These are phyloP conservation scores for Gasterosteus aculeatus DNA, from an alignment of 2,113 vertebrate species.

Conservation along the genomic window DNA sequence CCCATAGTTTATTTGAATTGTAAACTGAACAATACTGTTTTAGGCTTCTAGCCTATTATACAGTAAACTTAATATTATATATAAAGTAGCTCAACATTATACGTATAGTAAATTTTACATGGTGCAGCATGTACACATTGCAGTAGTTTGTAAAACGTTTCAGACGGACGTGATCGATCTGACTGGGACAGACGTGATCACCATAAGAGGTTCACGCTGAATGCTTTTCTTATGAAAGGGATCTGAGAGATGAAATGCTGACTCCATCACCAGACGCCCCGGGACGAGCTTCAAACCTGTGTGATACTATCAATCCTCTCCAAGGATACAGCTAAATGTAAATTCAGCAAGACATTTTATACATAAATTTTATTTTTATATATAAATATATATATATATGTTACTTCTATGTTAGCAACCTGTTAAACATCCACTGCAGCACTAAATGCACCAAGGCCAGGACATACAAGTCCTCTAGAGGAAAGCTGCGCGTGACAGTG, in stretches of 20 bases:
- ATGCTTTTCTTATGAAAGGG: neutral
- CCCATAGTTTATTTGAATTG: neutral
- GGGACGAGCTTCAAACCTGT: slow-evolving; percentile 20
- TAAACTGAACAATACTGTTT: neutral
- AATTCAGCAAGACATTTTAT: slow-evolving; percentile 19
- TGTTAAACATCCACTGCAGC: slow-evolving; percentile 11
- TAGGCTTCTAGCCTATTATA: neutral
- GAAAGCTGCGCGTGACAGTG: slow-evolving; percentile 20
- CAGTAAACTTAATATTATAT: neutral
- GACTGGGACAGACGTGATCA: neutral
- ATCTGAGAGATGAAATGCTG: slow-evolving; percentile 23
- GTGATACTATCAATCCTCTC: slow-evolving; percentile 30
- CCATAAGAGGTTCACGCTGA: neutral
- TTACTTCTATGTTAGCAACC: neutral
- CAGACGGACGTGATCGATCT: neutral
- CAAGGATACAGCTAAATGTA: slow-evolving; percentile 1
- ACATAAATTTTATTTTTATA: no score
- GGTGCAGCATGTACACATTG: no score
- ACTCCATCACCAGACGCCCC: slow-evolving; percentile 16
- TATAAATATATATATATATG: no score
- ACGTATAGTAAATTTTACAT: neutral
- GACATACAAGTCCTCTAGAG: neutral
- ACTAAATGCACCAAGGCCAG: slow-evolving; percentile 25
- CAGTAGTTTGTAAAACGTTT: neutral
- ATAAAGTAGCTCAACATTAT: neutral